These are phyloP conservation scores for Lithophane semibrunnea DNA, from an alignment of 2,888 invertebrate genomes.

Conservation along the genomic window DNA sequence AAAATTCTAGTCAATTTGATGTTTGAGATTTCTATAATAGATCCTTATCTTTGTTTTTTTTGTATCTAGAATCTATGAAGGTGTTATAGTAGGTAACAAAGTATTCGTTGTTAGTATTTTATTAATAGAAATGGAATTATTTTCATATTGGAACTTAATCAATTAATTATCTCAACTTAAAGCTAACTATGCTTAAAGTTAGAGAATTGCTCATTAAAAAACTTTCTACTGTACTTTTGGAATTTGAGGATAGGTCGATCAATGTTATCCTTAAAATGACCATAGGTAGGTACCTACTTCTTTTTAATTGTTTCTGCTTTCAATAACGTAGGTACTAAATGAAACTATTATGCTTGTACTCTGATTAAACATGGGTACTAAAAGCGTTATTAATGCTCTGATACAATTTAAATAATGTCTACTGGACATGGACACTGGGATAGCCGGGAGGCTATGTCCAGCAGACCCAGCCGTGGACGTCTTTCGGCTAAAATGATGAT, in stretches of 20 bases:
- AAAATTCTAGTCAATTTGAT: constrained; percentile 5
- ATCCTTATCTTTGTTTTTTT: background rate
- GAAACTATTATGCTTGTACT: background rate
- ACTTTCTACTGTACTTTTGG: background rate
- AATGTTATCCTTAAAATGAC: background rate
- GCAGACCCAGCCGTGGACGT: too few species aligned
- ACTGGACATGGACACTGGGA: too few species aligned
- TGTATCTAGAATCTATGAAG: background rate
- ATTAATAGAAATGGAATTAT: background rate
- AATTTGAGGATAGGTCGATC: background rate
- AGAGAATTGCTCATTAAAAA: background rate
- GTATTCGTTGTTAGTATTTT: background rate
- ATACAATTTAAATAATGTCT: constrained; percentile 26
- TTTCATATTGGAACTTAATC: background rate
- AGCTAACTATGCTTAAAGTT: background rate
- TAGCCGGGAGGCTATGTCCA: too few species aligned
- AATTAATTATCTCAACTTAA: background rate
- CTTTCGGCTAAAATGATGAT: too few species aligned
- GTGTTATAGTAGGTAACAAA: background rate
- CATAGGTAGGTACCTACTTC: background rate
- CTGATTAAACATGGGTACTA: background rate
- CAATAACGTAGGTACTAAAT: background rate
- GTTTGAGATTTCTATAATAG: constrained; percentile 1
- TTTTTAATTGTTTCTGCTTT: too few species aligned
- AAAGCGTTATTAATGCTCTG: constrained; percentile 34